Conservation (phyloP, 2,888 invertebrate species). For the Hermaeophaga mercurialis region DNA sequence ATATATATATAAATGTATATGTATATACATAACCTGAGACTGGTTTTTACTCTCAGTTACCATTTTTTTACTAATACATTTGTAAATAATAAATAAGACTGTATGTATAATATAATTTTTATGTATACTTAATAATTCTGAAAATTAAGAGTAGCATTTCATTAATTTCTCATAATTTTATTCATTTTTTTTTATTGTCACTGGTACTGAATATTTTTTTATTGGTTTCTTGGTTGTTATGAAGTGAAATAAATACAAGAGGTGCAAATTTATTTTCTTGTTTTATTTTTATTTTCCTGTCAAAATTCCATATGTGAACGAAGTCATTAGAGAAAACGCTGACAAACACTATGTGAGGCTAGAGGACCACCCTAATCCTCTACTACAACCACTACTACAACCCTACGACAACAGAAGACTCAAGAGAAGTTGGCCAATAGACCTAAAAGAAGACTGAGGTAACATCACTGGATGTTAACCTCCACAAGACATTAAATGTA, state of each 20-base stretch:
- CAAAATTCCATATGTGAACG: too few species aligned
- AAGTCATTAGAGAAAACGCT: too few species aligned
- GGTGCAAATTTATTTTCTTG: not conserved
- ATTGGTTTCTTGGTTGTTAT: not conserved
- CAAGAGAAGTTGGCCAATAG: too few species aligned
- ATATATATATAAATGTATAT: conserved; percentile 12
- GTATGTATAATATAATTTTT: conserved; percentile 16
- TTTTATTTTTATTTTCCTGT: not conserved
- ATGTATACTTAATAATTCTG: conserved; percentile 10
- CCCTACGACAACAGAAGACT: too few species aligned
- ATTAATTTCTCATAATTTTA: not conserved
- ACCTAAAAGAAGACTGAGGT: too few species aligned
- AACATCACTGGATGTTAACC: too few species aligned
- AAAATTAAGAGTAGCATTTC: conserved; percentile 4
- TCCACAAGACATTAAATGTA: too few species aligned
- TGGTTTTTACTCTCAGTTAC: conserved; percentile 31
- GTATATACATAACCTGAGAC: conserved; percentile 19
- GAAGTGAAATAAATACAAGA: not conserved
- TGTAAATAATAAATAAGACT: conserved; percentile 12
- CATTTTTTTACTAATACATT: conserved; percentile 23
- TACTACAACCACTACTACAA: too few species aligned
- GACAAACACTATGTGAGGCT: too few species aligned
- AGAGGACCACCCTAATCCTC: too few species aligned
- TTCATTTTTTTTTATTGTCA: not conserved
- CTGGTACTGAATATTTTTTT: not conserved